phyloP scores from a whole-genome alignment of 2,113 vertebrate species.

The Egretta garzetta region DNA sequence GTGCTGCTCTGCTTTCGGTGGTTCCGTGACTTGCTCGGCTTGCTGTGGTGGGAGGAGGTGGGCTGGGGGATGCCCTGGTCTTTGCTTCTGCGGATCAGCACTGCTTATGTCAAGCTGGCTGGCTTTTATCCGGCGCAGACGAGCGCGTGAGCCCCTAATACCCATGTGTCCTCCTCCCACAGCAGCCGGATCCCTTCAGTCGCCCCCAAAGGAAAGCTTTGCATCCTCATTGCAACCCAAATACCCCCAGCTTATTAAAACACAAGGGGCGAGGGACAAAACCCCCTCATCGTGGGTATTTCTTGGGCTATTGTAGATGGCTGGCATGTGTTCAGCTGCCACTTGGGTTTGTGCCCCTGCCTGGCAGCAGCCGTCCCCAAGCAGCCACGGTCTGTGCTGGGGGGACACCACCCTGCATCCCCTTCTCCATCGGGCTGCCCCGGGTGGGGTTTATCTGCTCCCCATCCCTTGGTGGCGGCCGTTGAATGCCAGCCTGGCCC shows the following conservation, averaged over 20 bases:
- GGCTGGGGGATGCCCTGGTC: not conserved
- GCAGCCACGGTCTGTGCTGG: not conserved
- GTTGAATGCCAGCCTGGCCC: not conserved
- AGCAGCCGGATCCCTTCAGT: not conserved
- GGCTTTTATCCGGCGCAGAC: not conserved
- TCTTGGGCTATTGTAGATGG: rapidly evolving
- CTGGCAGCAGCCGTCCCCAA: not conserved
- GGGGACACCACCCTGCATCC: not conserved
- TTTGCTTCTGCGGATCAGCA: not conserved
- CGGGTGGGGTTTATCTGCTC: not conserved
- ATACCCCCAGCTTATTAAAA: not conserved
- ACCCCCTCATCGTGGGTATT: rapidly evolving
- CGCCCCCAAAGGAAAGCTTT: not conserved
- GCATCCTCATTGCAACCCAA: not conserved
- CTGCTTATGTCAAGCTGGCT: not conserved
- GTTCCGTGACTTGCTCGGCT: not conserved
- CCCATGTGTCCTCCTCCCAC: not conserved
- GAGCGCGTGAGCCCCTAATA: not conserved
- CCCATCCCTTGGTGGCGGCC: not conserved
- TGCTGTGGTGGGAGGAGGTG: not conserved
- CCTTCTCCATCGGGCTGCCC: not conserved
- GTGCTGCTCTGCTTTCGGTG: not conserved
- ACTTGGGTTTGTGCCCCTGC: rapidly evolving
- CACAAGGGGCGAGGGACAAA: not conserved
- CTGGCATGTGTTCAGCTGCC: rapidly evolving